Percentiles rank a stretch among this genome's conserved stretches.
Evolutionary conservation across 2,888 invertebrate species (phyloP).

Genomic region (Chymomyza fuscimana): DNA sequence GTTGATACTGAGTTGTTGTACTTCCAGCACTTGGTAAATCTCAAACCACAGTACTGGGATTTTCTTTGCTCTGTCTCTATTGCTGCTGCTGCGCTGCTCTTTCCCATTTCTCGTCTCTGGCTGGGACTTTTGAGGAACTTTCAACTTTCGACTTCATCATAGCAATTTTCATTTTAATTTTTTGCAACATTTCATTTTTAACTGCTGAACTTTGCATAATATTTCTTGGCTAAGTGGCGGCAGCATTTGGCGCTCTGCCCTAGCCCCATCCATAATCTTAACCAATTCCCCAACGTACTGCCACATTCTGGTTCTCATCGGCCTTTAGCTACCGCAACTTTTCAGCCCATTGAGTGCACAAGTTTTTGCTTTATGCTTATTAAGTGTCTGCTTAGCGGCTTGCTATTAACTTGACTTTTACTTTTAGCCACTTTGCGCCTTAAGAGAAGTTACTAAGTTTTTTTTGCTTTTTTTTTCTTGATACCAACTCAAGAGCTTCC

Average conservation of each 20-base stretch:
- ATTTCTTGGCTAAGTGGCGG: slow-evolving; percentile 33
- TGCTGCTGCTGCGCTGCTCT: background rate
- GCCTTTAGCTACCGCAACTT: background rate
- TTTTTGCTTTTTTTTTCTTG: background rate
- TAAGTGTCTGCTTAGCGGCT: slow-evolving; percentile 41
- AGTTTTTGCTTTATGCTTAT: slow-evolving; percentile 42
- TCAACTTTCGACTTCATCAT: slow-evolving; percentile 42
- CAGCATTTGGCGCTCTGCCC: slow-evolving; percentile 1
- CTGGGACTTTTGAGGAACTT: slow-evolving; percentile 12
- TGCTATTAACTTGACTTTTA: slow-evolving; percentile 11
- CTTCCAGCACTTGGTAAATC: background rate
- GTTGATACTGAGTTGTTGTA: background rate
- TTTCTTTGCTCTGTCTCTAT: background rate
- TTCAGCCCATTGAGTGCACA: slow-evolving; percentile 1
- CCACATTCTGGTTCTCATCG: background rate
- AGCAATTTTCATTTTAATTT: slow-evolving; percentile 59
- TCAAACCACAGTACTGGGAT: background rate
- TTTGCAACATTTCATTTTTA: slow-evolving; percentile 71
- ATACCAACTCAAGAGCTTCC: slow-evolving; percentile 6
- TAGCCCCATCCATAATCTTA: background rate
- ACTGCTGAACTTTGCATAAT: slow-evolving; percentile 68
- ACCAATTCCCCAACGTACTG: background rate
- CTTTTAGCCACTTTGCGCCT: slow-evolving; percentile 5
- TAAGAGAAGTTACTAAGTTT: background rate
- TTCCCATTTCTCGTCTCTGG: slow-evolving; percentile 9